Evolutionary conservation across 2,113 vertebrate genomes (phyloP), one percentile per base, ranked within the genome.

Genomic region (Lepus europaeus): DNA sequence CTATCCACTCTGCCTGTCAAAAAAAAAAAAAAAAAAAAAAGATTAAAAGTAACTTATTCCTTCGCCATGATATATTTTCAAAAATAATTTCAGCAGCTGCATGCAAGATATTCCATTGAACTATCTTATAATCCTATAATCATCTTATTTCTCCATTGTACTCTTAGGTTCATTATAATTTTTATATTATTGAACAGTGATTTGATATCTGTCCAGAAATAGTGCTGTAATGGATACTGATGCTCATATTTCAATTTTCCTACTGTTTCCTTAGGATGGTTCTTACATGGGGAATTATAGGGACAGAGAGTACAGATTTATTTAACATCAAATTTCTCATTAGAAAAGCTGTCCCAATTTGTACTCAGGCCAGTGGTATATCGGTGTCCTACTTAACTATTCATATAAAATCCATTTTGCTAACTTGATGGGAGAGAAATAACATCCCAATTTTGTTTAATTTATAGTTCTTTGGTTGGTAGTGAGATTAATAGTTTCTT

Each of bases 371-470:
- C 25, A 82, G 13, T n/a, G 0, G 8, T 80, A 13, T 56, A 74
- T 74, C n/a, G 33, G n/a, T 76, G 12, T 84, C 7, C 76, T 61
- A 6, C 49, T 89, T 93, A 85, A 56, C n/a, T 93, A 13, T 63
- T 85, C 66, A 80, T 64, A 85, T 91, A 66, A 89, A 74, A 92
- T 20, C 11, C 23, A 91, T 31, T 90, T 92, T 87, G 49, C 23
- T 90, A 45, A 90, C 27, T 87, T 92, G 14, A 45, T 22, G 27
- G 8, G 10, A 69, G 49, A 82, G 36, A 66, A 70, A 63, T 2
- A 45, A 10, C 22, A 78, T 69, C 22, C 3, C 66, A 68, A 25
- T 56, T 78, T 76, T 64, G 23, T 77, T 94, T 72, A 56, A 81
- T n/a, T 92, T 89, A 8, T 36, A 61, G 31, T 81, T 85, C 45